These are phyloP conservation scores for Incurvaria masculella DNA, from an alignment of 2,888 invertebrate species.

Conservation along the genomic window DNA sequence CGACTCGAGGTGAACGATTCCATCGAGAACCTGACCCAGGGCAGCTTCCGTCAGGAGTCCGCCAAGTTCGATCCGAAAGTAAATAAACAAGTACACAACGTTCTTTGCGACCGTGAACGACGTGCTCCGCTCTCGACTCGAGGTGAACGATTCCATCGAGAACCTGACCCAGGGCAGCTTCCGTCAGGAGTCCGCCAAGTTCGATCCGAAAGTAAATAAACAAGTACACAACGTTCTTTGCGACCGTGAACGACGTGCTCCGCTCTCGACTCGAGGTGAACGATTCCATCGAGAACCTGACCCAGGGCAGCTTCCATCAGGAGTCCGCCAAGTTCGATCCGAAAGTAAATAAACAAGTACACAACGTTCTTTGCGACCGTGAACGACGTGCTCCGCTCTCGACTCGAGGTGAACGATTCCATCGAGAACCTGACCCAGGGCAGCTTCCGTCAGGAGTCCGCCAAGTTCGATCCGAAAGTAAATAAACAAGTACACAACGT, in stretches of 20 bases:
- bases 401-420: constrained; percentile 26
- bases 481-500: too few species aligned
- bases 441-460: constrained; percentile 30
- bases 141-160: constrained; percentile 27
- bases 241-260: constrained; percentile 21
- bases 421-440: constrained; percentile 33
- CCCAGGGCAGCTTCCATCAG: constrained; percentile 34
- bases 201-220: too few species aligned
- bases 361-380: too few species aligned
- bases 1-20: constrained; percentile 27
- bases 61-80: too few species aligned
- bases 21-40: constrained; percentile 31
- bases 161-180: constrained; percentile 32
- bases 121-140: constrained; percentile 22
- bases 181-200: constrained; percentile 30
- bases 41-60: constrained; percentile 30
- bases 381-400: constrained; percentile 22
- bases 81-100: too few species aligned
- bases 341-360: too few species aligned
- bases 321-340: too few species aligned
- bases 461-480: too few species aligned
- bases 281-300: constrained; percentile 27
- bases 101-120: constrained; percentile 23
- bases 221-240: too few species aligned
- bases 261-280: constrained; percentile 26